Evolutionary conservation across 2,113 vertebrate species (phyloP).

Genomic region (Nerophis ophidion): DNA sequence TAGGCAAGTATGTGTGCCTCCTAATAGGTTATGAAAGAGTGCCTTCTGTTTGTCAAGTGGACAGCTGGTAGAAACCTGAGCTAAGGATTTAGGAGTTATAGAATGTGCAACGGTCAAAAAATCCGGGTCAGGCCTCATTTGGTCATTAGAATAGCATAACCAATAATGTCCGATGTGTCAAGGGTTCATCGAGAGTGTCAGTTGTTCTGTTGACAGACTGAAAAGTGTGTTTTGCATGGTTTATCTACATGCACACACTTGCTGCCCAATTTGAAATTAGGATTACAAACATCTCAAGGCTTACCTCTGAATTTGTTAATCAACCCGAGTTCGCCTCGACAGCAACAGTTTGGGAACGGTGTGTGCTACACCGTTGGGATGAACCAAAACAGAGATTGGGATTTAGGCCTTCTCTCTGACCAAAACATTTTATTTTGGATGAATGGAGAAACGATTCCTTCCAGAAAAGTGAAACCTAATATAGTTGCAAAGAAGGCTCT

Average conservation of each 20-base stretch:
- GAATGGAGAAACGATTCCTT: too few relatives aligned
- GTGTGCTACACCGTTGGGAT: too few relatives aligned
- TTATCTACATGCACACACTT: neutral
- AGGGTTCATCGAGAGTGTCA: slow-evolving; percentile 8
- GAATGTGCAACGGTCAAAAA: slow-evolving; percentile 20
- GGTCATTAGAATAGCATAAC: slow-evolving; percentile 13
- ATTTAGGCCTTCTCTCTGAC: too few relatives aligned
- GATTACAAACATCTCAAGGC: neutral
- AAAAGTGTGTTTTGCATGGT: neutral
- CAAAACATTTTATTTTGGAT: too few relatives aligned
- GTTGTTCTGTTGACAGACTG: slow-evolving; percentile 2
- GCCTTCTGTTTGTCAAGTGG: slow-evolving; percentile 46
- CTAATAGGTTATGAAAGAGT: slow-evolving; percentile 54
- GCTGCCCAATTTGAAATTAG: neutral
- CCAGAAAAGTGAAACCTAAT: too few relatives aligned
- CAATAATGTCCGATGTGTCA: neutral
- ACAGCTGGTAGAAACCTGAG: slow-evolving; percentile 56
- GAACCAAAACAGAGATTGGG: too few relatives aligned
- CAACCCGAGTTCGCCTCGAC: neutral
- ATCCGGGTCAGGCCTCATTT: slow-evolving; percentile 24
- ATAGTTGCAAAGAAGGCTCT: too few relatives aligned
- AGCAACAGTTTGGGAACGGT: too few relatives aligned
- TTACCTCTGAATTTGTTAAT: neutral
- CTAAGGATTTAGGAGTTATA: slow-evolving; percentile 21
- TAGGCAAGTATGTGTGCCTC: slow-evolving; percentile 41